Percentiles rank a stretch among this genome's conserved stretches.
Evolutionary conservation across 2,797 vertebrate genomes (phyloP).

Genomic region (Smutsia temminckii): DNA sequence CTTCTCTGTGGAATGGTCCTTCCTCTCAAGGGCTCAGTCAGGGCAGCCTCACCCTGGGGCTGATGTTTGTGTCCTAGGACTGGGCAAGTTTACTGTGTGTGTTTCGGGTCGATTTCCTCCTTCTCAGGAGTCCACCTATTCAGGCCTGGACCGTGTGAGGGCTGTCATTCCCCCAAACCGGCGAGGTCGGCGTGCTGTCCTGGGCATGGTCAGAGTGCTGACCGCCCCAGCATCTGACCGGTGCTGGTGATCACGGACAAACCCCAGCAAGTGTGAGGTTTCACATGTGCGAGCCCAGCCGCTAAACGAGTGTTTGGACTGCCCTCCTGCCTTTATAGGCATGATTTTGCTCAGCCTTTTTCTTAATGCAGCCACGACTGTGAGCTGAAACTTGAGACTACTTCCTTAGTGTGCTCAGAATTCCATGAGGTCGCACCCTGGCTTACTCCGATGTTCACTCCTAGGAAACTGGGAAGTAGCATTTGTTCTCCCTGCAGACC

Average conservation of each 20-base stretch:
- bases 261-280: background rate
- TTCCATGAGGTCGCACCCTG: background rate
- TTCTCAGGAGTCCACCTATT: background rate
- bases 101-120: background rate
- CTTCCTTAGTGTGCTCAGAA: background rate
- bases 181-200: too few species aligned
- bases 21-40: background rate
- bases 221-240: background rate
- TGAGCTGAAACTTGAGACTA: background rate
- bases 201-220: background rate
- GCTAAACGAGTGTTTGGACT: too few species aligned
- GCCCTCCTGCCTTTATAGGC: rapidly evolving
- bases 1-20: background rate
- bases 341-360: background rate
- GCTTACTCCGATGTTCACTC: background rate
- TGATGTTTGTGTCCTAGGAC: background rate
- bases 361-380: background rate
- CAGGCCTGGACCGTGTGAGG: background rate
- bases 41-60: background rate
- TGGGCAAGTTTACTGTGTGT: background rate
- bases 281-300: background rate
- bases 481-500: background rate
- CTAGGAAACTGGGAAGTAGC: background rate
- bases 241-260: background rate
- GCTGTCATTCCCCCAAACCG: background rate